Conservation (phyloP, 1,140 invertebrate species). For the Drosophila guanche region DNA sequence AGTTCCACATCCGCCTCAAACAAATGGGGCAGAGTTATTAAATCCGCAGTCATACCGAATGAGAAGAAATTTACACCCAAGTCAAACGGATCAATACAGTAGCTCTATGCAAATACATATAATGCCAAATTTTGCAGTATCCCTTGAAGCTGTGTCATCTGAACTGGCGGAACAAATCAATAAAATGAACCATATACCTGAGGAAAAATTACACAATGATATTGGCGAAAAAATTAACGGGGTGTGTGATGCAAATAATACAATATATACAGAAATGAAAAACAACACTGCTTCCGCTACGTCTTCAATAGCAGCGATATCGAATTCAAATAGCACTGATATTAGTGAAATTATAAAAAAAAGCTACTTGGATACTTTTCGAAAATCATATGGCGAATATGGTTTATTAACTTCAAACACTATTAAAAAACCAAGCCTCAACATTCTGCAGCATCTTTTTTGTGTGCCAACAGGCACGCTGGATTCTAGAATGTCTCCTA, state of each 20-base stretch:
- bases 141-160: not conserved
- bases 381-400: slow-evolving; percentile 11
- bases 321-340: not conserved
- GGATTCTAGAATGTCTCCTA: not conserved
- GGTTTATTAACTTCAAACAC: not conserved
- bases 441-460: slow-evolving; percentile 46
- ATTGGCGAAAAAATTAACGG: too few species aligned
- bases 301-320: too few species aligned
- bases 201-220: too few species aligned
- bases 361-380: slow-evolving; percentile 15
- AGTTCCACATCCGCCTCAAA: not conserved
- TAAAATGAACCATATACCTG: not conserved
- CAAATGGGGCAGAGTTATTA: not conserved
- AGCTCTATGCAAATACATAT: not conserved
- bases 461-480: slow-evolving; percentile 17
- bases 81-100: not conserved
- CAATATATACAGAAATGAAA: too few species aligned
- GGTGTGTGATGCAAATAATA: too few species aligned
- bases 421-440: slow-evolving; percentile 6
- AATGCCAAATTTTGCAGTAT: slow-evolving; percentile 11
- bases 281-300: too few species aligned
- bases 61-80: not conserved
- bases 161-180: not conserved
- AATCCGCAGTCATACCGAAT: not conserved
- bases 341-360: slow-evolving; percentile 5